Conservation (phyloP, 1,140 invertebrate species). For the Portunus trituberculatus region DNA sequence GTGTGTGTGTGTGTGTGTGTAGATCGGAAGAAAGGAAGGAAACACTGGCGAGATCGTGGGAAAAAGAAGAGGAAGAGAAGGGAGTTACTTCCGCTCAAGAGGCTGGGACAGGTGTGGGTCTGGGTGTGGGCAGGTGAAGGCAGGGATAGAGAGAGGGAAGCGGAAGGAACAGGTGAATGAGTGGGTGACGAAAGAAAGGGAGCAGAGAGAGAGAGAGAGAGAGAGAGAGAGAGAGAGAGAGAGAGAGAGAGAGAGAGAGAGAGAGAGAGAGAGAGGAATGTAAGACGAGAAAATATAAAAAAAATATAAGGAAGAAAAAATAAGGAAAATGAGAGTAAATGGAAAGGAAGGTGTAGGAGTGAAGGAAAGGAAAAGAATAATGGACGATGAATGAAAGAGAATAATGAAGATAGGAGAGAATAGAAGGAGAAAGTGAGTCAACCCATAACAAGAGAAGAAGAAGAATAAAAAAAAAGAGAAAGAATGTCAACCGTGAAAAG, state of each 20-base stretch:
- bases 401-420: neutral
- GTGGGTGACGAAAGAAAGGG: neutral
- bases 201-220: constrained; percentile 46
- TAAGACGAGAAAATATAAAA: too few relatives aligned
- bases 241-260: neutral
- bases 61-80: too few relatives aligned
- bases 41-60: too few relatives aligned
- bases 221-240: constrained; percentile 1
- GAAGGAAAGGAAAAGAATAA: too few relatives aligned
- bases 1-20: too few relatives aligned
- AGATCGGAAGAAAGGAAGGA: too few relatives aligned
- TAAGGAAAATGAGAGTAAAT: too few relatives aligned
- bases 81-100: too few relatives aligned
- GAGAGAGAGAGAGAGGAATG: too few relatives aligned
- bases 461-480: neutral
- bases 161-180: neutral
- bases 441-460: neutral
- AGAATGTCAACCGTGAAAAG: neutral
- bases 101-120: too few relatives aligned
- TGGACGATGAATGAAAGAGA: neutral
- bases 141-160: neutral
- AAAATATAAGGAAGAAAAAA: neutral
- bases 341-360: too few relatives aligned
- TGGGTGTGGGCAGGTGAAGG: neutral
- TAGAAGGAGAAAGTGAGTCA: too few relatives aligned